Conservation (phyloP, 1,140 invertebrate species). For the Littorina saxatilis region DNA sequence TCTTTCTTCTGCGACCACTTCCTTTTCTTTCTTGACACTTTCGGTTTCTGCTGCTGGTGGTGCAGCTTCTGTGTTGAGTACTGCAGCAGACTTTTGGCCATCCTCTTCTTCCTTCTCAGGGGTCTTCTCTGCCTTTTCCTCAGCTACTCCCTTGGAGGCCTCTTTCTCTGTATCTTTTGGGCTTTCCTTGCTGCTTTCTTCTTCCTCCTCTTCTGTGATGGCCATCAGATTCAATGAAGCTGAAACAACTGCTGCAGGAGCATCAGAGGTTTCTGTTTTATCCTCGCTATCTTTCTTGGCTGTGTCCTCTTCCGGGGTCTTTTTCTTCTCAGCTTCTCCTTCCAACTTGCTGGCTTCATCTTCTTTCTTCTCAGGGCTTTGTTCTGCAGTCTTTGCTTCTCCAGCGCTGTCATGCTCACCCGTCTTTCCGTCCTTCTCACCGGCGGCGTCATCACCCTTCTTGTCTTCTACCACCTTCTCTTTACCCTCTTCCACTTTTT, state of each 20-base stretch:
- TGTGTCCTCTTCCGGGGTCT: neutral
- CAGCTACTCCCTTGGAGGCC: constrained; percentile 25
- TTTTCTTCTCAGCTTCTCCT: neutral
- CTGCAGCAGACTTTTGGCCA: neutral
- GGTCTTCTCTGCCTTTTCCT: neutral
- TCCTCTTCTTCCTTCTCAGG: too few species aligned
- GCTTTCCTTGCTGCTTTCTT: neutral
- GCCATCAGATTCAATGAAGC: neutral
- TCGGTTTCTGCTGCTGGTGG: neutral
- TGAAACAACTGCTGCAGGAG: neutral
- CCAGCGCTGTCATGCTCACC: neutral
- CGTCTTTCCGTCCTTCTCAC: neutral
- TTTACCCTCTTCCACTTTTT: neutral
- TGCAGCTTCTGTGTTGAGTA: constrained; percentile 7
- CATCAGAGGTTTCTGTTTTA: neutral
- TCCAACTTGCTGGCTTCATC: neutral
- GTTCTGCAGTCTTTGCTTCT: neutral
- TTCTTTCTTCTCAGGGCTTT: neutral
- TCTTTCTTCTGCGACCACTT: constrained; percentile 21
- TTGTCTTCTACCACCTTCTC: neutral
- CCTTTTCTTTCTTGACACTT: neutral
- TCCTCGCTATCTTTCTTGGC: neutral
- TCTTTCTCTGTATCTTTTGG: too few species aligned
- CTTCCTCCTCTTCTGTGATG: constrained; percentile 16
- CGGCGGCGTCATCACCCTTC: neutral